Evolutionary conservation across 2,797 vertebrate species (phyloP), one percentile per base, ranked within the genome.

Genomic region (Hapalemur alaotrensis): DNA sequence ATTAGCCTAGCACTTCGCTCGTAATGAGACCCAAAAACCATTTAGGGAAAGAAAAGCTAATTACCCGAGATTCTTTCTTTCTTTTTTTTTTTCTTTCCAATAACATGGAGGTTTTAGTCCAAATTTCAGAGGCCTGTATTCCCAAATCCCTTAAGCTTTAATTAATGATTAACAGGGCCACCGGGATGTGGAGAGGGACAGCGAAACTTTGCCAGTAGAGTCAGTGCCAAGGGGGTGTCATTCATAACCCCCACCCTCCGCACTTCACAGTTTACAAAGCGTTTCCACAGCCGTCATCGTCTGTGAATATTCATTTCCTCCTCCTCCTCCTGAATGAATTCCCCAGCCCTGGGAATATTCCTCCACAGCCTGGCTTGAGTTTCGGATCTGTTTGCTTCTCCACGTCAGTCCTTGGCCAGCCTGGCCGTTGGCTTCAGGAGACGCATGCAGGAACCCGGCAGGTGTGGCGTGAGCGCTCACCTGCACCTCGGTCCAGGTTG

Each of bases 21-120:
- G 97, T 98, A 98, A 98, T 98, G 98, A 98, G 97, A 98, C 95
- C 97, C 97, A 98, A 98, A 98, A 98, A 98, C 97, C 98, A 97
- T 98, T 98, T 98, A 98, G 95, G 90, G 97, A 95, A 95, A 89
- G 95, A 98, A 98, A 97, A 98, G 97, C 98, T 98, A 98, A 98
- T 99, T 99, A 98, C 97, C 97, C 90, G 59, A 98, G 89, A 91
- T 96, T 97, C 95, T 95, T 73, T 61, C 23, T 41, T 72, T 25
- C n/a, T 76, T 59, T 92, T 43, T 80, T 75, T 95, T 98, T 70
- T 67, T 88, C 50, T 59, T 20, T 28, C 63, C 94, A 96, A 80
- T 98, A 98, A 97, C 98, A 98, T 61, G 70, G 96, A 98, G 95
- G 93, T 94, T 98, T 98, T 98, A 97, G 95, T 97, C 95, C 98